Conservation (phyloP, 2,113 vertebrate species). For the Eolophus roseicapilla region DNA sequence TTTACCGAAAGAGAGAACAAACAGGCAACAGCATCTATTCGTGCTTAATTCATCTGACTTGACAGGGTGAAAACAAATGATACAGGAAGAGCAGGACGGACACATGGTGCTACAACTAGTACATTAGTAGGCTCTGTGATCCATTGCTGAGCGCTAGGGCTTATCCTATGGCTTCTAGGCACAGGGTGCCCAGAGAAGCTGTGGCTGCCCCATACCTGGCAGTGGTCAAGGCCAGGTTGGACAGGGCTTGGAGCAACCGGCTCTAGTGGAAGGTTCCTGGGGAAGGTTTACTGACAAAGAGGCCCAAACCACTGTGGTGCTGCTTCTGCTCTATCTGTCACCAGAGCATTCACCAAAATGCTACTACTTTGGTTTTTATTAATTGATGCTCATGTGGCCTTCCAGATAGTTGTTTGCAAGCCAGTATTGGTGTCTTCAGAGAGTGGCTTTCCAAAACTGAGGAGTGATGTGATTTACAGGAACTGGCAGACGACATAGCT, state of each 20-base stretch:
- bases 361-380: rapidly evolving
- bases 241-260: not conserved
- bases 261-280: not conserved
- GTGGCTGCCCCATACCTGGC: not conserved
- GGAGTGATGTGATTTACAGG: not conserved
- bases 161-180: not conserved
- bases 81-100: not conserved
- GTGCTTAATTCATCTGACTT: not conserved
- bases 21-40: not conserved
- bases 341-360: not conserved
- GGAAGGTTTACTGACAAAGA: not conserved
- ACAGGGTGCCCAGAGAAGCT: not conserved
- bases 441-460: not conserved
- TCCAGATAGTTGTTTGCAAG: not conserved
- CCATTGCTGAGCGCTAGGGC: not conserved
- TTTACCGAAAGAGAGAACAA: not conserved
- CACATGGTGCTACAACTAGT: not conserved
- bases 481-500: constrained; percentile 1
- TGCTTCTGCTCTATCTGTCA: not conserved
- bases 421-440: not conserved
- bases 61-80: not conserved
- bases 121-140: rapidly evolving
- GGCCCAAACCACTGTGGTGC: rapidly evolving
- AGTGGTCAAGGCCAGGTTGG: not conserved
- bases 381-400: not conserved